Evolutionary conservation across 2,888 invertebrate genomes (phyloP).

Genomic region (Heliconius sara): DNA sequence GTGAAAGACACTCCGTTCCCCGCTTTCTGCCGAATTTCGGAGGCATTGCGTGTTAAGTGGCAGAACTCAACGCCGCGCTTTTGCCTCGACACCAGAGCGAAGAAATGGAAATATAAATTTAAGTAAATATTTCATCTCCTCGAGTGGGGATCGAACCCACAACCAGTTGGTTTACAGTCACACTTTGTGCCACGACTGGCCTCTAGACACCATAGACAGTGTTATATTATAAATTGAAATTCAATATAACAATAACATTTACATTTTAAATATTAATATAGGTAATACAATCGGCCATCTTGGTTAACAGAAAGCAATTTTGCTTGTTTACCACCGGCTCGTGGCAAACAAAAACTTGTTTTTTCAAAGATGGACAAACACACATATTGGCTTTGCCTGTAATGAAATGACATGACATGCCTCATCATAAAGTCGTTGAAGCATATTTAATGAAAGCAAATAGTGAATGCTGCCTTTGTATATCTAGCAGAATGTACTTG

Average conservation of each 20-base stretch:
- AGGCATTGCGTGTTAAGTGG: too few relatives aligned
- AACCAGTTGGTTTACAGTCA: too few relatives aligned
- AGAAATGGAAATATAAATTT: too few relatives aligned
- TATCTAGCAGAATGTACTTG: background rate
- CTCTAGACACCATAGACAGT: too few relatives aligned
- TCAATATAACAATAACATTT: constrained; percentile 9
- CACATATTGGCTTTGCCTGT: constrained; percentile 45
- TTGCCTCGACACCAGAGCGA: too few relatives aligned
- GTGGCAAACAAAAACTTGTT: constrained; percentile 57
- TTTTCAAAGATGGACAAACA: constrained; percentile 51
- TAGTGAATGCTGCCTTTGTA: constrained; percentile 13
- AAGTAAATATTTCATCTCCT: too few relatives aligned
- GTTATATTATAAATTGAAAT: background rate
- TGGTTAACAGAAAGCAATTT: constrained; percentile 53
- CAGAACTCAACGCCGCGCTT: too few relatives aligned
- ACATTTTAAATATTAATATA: constrained; percentile 5
- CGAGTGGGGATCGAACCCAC: too few relatives aligned
- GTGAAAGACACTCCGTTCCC: too few relatives aligned
- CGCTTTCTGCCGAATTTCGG: too few relatives aligned
- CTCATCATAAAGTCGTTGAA: constrained; percentile 35
- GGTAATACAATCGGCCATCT: constrained; percentile 30
- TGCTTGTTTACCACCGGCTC: constrained; percentile 59
- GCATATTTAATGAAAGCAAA: constrained; percentile 36
- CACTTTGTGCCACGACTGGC: too few relatives aligned
- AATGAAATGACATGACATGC: constrained; percentile 28